Evolutionary conservation across 2,797 vertebrate species (phyloP).

Genomic region (Lepidocolaptes lacrymiger): DNA sequence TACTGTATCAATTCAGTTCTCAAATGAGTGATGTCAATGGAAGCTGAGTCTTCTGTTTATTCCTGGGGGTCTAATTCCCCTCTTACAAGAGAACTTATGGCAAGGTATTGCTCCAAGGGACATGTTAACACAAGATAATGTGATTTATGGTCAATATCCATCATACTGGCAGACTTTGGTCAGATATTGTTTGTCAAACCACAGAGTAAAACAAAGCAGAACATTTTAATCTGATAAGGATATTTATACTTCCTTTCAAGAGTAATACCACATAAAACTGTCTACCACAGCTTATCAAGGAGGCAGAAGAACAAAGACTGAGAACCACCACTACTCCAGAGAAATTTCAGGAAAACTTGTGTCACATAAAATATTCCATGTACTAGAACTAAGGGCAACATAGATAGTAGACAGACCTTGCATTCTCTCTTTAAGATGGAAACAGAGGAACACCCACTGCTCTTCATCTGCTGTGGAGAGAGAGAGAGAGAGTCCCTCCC

Average conservation of each 20-base stretch:
- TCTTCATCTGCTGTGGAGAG: neutral
- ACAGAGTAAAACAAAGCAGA: conserved; percentile 47
- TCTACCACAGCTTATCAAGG: neutral
- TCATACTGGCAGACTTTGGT: conserved; percentile 50
- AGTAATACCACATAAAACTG: neutral
- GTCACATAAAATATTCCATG: neutral
- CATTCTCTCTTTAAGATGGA: neutral
- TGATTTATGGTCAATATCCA: conserved; percentile 63
- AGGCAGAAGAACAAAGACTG: neutral
- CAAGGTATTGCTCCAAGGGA: conserved; percentile 40
- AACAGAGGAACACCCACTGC: neutral
- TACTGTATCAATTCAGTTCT: conserved; percentile 5
- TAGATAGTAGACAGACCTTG: neutral
- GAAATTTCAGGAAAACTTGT: neutral
- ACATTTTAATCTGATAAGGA: neutral
- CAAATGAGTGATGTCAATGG: neutral
- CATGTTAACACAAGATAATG: conserved; percentile 56
- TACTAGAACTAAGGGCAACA: neutral
- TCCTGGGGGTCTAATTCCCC: neutral
- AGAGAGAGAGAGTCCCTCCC: neutral
- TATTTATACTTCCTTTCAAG: neutral
- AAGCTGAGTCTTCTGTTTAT: neutral
- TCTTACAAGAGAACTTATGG: conserved; percentile 18
- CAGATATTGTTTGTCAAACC: conserved; percentile 54
- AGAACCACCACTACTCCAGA: neutral